phyloP scores from a whole-genome alignment of 2,113 vertebrate species.

The Antigone vipio region DNA sequence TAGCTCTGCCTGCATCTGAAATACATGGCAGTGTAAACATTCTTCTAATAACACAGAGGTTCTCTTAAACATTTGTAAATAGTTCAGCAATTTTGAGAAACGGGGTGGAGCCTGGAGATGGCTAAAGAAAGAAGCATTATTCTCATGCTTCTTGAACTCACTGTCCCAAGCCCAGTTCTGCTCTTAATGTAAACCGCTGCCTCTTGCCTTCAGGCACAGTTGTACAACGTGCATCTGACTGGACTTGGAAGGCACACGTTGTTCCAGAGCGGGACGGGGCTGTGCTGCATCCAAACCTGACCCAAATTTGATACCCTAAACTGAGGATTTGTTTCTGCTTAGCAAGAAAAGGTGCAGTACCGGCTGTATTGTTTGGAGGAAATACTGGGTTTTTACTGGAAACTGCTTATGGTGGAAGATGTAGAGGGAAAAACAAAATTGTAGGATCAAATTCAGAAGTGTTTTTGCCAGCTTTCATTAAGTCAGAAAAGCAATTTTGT shows the following conservation, averaged over 20 bases:
- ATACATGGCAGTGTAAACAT: conserved; percentile 32
- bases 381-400: background rate
- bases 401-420: background rate
- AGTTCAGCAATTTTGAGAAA: conserved; percentile 47
- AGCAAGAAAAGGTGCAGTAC: conserved; percentile 38
- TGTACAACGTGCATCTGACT: conserved; percentile 8
- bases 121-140: conserved; percentile 17
- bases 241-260: conserved; percentile 52
- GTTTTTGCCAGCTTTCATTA: background rate
- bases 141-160: background rate
- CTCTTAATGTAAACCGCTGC: conserved; percentile 7
- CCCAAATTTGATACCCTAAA: background rate
- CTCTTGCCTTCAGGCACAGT: conserved; percentile 17
- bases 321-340: conserved; percentile 28
- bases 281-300: conserved; percentile 5
- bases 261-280: conserved; percentile 5
- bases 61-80: conserved; percentile 47
- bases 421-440: background rate
- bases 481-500: background rate
- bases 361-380: background rate
- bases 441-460: background rate
- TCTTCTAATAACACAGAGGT: background rate
- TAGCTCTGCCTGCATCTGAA: background rate
- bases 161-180: conserved; percentile 16
- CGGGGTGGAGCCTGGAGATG: background rate